Conservation (phyloP, 1,140 invertebrate species). For the Drosophila kanapiae region DNA sequence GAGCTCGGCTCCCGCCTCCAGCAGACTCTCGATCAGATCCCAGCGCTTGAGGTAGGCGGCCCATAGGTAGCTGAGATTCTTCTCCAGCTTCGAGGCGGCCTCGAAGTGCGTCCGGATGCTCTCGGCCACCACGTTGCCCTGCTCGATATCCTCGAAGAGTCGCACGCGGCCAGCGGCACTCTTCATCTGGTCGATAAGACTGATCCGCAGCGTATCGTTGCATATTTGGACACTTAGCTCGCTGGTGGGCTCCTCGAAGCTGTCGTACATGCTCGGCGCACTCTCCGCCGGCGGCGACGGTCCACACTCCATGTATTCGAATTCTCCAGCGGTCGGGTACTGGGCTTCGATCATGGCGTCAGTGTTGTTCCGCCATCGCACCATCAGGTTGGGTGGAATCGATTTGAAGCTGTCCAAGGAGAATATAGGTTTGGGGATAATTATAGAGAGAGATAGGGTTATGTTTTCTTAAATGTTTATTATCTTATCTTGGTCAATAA, state of each 20-base stretch:
- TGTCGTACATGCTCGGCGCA: slow-evolving; percentile 90
- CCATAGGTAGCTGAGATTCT: slow-evolving; percentile 90
- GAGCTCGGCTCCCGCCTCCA: slow-evolving; percentile 89
- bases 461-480: no score
- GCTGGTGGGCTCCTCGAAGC: slow-evolving; percentile 89
- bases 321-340: slow-evolving; percentile 88
- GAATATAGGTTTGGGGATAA: background rate
- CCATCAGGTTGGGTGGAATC: slow-evolving; percentile 84
- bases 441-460: no score
- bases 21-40: slow-evolving; percentile 88
- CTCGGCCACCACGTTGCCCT: slow-evolving; percentile 87
- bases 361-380: slow-evolving; percentile 86
- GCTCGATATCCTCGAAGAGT: slow-evolving; percentile 90
- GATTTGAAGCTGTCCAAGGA: slow-evolving; percentile 80
- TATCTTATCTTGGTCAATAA: background rate
- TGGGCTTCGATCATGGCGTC: slow-evolving; percentile 88
- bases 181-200: slow-evolving; percentile 90
- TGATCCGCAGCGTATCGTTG: slow-evolving; percentile 89
- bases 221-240: slow-evolving; percentile 91
- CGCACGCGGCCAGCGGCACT: slow-evolving; percentile 88
- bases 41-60: slow-evolving; percentile 89
- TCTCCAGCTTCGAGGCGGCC: slow-evolving; percentile 88
- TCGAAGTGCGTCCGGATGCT: slow-evolving; percentile 86
- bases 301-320: slow-evolving; percentile 90
- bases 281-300: slow-evolving; percentile 90